Evolutionary conservation across 2,113 vertebrate genomes (phyloP).

Genomic region (Agapornis roseicollis): DNA sequence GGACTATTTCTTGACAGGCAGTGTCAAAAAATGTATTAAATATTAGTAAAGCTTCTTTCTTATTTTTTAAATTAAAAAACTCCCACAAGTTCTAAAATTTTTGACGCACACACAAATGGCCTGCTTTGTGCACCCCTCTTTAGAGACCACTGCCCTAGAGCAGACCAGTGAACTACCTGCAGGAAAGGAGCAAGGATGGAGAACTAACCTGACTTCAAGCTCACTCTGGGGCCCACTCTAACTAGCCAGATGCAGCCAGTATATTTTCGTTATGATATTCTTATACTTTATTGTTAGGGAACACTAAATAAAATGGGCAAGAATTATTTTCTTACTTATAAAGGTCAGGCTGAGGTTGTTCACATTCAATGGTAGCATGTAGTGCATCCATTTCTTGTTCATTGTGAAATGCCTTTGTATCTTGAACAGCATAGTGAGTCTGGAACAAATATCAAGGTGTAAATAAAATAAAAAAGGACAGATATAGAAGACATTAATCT

Average conservation of each 20-base stretch:
- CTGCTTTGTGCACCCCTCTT: accelerated
- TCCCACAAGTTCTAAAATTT: background rate
- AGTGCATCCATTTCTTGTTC: conserved; percentile 86
- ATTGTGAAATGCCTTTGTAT: conserved; percentile 91
- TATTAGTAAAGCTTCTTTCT: background rate
- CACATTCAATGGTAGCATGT: conserved; percentile 94
- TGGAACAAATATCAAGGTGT: conserved; percentile 47
- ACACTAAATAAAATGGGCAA: background rate
- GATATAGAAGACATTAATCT: background rate
- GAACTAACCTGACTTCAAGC: background rate
- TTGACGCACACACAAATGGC: accelerated
- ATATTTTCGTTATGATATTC: background rate
- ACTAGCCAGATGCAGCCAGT: background rate
- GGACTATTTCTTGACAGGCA: background rate
- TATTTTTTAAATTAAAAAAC: background rate
- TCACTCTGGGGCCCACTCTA: background rate
- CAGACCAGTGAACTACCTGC: background rate
- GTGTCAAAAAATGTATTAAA: background rate
- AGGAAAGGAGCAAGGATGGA: background rate
- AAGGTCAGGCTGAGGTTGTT: conserved; percentile 96
- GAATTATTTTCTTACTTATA: conserved; percentile 87
- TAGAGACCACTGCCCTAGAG: background rate
- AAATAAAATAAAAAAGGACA: background rate
- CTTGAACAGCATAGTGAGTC: conserved; percentile 94
- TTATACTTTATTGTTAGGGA: background rate